Percentiles rank a stretch among this genome's conserved stretches.
Conservation (phyloP, 2,888 invertebrate genomes). For the Acronicta alni region DNA sequence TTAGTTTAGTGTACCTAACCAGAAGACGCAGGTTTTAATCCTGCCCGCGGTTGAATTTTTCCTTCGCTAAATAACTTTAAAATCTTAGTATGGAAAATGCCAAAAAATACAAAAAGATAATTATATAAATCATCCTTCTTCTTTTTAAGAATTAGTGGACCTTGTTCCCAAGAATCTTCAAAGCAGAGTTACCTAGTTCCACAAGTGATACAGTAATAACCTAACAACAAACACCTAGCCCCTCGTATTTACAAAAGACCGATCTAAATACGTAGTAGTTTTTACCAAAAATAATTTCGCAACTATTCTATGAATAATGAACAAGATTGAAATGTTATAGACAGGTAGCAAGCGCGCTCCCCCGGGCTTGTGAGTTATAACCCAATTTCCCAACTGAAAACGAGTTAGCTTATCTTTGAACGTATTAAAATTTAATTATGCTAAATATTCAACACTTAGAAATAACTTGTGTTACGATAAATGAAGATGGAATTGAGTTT, state of each 20-base stretch:
- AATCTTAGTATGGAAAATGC: too few relatives aligned
- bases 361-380: slow-evolving; percentile 36
- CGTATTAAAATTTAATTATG: slow-evolving; percentile 39
- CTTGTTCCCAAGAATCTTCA: too few relatives aligned
- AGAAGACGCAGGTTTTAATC: too few relatives aligned
- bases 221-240: too few relatives aligned
- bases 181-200: too few relatives aligned
- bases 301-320: slow-evolving; percentile 47
- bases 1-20: too few relatives aligned
- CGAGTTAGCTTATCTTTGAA: slow-evolving; percentile 39
- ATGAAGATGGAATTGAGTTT: slow-evolving; percentile 5
- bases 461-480: slow-evolving; percentile 21
- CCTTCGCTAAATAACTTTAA: too few relatives aligned
- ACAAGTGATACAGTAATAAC: too few relatives aligned
- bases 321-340: slow-evolving; percentile 46
- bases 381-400: slow-evolving; percentile 38
- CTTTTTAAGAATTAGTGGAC: too few relatives aligned
- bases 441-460: slow-evolving; percentile 32
- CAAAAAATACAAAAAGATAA: too few relatives aligned
- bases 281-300: slow-evolving; percentile 35
- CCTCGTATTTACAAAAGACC: not conserved
- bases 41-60: too few relatives aligned
- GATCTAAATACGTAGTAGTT: slow-evolving; percentile 16
- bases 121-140: too few relatives aligned
- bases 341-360: slow-evolving; percentile 44